Evolutionary conservation across 1,140 invertebrate genomes (phyloP).

Genomic region (Coelopa frigida): DNA sequence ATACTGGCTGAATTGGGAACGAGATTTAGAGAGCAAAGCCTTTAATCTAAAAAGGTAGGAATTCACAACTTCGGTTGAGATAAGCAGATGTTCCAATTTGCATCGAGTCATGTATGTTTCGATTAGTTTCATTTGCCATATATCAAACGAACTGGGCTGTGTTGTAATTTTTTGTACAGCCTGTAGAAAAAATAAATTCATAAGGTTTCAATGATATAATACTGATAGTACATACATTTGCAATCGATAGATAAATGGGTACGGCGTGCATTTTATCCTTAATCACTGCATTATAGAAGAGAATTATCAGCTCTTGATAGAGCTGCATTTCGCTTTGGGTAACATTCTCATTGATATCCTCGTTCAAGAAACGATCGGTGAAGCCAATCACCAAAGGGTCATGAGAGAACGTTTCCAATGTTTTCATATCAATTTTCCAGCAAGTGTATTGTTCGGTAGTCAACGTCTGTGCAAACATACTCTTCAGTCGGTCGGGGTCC

Average conservation of each 20-base stretch:
- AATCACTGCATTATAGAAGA: conserved; percentile 80
- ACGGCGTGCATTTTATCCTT: conserved; percentile 77
- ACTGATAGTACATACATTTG: conserved; percentile 53
- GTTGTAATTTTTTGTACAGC: conserved; percentile 15
- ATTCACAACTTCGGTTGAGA: conserved; percentile 33
- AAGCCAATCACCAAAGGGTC: conserved; percentile 59
- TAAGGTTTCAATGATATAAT: conserved; percentile 11
- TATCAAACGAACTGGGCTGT: conserved; percentile 28
- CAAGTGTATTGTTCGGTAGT: conserved; percentile 62
- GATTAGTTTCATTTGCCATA: conserved; percentile 39
- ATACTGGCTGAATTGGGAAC: conserved; percentile 16
- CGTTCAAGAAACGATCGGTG: conserved; percentile 56
- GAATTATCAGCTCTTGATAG: conserved; percentile 61
- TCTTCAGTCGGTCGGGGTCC: conserved; percentile 81
- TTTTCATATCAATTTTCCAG: conserved; percentile 51
- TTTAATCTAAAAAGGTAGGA: conserved; percentile 36
- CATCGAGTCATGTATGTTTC: conserved; percentile 20
- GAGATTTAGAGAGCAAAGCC: conserved; percentile 25
- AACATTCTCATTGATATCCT: conserved; percentile 20
- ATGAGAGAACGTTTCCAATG: conserved; percentile 62
- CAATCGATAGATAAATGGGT: conserved; percentile 62
- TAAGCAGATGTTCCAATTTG: conserved; percentile 21
- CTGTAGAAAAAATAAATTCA: conserved; percentile 1
- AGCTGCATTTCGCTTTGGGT: conserved; percentile 48
- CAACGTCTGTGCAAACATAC: conserved; percentile 73